Evolutionary conservation across 2,797 vertebrate genomes (phyloP), one percentile per base, ranked within the genome.

Genomic region (Alectoris magna): DNA sequence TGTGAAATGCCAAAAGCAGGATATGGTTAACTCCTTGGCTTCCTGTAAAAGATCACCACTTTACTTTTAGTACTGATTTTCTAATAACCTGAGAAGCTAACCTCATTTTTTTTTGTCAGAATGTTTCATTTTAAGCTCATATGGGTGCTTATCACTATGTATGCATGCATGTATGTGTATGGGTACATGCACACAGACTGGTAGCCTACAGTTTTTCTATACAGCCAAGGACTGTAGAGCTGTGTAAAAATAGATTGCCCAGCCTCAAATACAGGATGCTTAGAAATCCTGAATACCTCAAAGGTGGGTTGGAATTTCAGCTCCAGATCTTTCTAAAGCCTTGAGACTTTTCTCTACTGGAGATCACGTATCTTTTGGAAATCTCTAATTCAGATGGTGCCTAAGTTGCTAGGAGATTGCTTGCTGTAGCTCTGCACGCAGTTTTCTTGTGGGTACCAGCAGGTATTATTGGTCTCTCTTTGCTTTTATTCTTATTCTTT

Each of bases 81-180:
- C 11, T 31, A 75, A 14, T n/a, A 69, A 70, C 23, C 2, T 53
- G 31, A 29, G 63, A 85, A 81, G 43, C 4, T 78, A 83, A 36
- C 12, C 17, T 7, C 26, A 24, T 41, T 41, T 41, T 1, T 7
- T 43, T 49, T 43, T 53, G 23, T 4, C 56, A 24, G 19, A 51
- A 23, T 76, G 11, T 69, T 90, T 84, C 36, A 15, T 53, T 72
- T 59, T 23, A 43, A 68, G 7, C 38, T 83, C 26, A 14, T 21
- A 41, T 3, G 43, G 31, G 48, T 74, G 38, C 14, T 86, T 4
- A 14, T 66, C 53, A n/a, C n/a, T 39, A 17, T 14, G 51, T 53
- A 53, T 53, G 51, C 14, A 53, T 10, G 2, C 18, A 19, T 24
- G 19, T 2, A 2, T 18, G 16, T 1, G 0, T 62, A 16, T 10